phyloP scores from a whole-genome alignment of 2,888 invertebrate genomes.

The Rhingia rostrata region DNA sequence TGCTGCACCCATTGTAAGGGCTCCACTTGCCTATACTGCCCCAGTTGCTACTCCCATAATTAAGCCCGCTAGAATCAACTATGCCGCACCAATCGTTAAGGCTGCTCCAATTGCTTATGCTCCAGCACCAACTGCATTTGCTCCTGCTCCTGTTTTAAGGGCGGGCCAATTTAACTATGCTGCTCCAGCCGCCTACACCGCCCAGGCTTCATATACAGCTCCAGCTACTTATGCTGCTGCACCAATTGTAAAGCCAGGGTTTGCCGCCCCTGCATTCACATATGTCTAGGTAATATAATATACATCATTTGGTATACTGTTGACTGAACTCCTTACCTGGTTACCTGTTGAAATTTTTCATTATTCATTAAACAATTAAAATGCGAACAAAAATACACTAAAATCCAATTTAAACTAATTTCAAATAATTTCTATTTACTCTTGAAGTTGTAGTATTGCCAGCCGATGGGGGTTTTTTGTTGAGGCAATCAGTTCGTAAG shows the following conservation, averaged over 20 bases:
- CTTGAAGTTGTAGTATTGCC: too few relatives aligned
- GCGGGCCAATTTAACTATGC: constrained; percentile 12
- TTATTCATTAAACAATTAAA: too few relatives aligned
- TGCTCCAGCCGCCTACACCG: constrained; percentile 1
- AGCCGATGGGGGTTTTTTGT: too few relatives aligned
- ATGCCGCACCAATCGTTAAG: constrained; percentile 13
- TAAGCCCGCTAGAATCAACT: not conserved
- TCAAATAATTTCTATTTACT: too few relatives aligned
- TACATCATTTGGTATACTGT: not conserved
- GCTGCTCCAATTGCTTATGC: constrained; percentile 35
- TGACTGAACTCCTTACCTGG: constrained; percentile 26
- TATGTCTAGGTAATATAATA: constrained; percentile 26
- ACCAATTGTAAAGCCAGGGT: constrained; percentile 10
- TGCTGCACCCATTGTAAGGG: not conserved
- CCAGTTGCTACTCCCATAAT: constrained; percentile 34
- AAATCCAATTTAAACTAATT: too few relatives aligned
- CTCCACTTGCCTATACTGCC: constrained; percentile 21
- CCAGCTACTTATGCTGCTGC: constrained; percentile 36
- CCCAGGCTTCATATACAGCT: not conserved
- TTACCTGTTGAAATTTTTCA: constrained; percentile 29
- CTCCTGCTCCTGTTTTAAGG: constrained; percentile 8
- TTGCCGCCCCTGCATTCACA: constrained; percentile 15
- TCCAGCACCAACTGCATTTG: constrained; percentile 11
- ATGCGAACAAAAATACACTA: too few relatives aligned
- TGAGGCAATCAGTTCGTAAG: too few relatives aligned